Conservation (phyloP, 2,113 vertebrate species). For the Typhlomys cinereus region DNA sequence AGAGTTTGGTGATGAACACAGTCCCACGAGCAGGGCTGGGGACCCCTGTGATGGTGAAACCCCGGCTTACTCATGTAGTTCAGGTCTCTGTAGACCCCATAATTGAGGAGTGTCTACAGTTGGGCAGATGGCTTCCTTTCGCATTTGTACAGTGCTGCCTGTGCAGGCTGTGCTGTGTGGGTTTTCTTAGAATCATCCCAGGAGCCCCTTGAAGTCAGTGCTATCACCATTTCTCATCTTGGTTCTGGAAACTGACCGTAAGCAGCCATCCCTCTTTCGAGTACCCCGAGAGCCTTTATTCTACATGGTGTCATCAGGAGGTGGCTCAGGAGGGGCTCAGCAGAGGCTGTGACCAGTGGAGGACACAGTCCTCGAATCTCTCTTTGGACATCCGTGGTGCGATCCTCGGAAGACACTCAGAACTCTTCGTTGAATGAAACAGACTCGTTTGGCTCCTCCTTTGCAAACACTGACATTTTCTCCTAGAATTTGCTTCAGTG, state of each 20-base stretch:
- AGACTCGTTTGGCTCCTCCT: no score
- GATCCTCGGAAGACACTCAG: background rate
- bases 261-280: background rate
- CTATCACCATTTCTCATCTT: background rate
- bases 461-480: background rate
- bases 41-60: background rate
- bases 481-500: background rate
- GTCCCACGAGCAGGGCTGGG: background rate
- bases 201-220: background rate
- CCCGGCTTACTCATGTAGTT: background rate
- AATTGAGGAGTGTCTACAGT: no score
- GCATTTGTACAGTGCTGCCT: background rate
- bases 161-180: no score
- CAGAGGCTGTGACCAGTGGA: background rate
- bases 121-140: no score
- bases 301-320: background rate
- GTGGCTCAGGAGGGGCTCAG: background rate
- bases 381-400: background rate
- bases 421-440: background rate
- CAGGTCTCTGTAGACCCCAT: background rate
- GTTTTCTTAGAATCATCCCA: background rate
- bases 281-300: background rate
- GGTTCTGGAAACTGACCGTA: background rate
- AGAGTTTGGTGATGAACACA: background rate
- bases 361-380: background rate